Percentiles rank a stretch among this genome's conserved stretches.
phyloP scores from a whole-genome alignment of 2,113 vertebrate genomes.

The Acrocephalus arundinaceus region DNA sequence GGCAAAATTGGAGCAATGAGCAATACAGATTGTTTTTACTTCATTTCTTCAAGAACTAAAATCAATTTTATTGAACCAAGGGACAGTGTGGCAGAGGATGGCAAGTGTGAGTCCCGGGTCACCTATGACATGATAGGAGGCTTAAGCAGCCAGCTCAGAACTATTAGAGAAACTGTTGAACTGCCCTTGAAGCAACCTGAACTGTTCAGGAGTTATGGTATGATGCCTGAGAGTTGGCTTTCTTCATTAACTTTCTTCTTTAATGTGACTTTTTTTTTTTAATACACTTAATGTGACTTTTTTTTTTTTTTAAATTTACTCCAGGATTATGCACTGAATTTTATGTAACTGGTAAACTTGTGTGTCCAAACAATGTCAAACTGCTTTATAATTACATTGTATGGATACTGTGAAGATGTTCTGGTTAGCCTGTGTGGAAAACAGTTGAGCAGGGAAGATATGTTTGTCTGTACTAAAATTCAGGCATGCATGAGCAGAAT shows the following conservation, averaged over 20 bases:
- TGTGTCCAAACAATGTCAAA: neutral
- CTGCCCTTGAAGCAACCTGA: slow-evolving; percentile 90
- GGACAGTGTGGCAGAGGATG: neutral
- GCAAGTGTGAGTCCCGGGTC: slow-evolving; percentile 68
- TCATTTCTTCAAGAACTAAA: slow-evolving; percentile 79
- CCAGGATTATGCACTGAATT: neutral
- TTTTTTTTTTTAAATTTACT: neutral
- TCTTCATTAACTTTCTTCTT: neutral
- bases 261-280: neutral
- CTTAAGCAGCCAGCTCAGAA: slow-evolving; percentile 82
- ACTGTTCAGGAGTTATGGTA: slow-evolving; percentile 90
- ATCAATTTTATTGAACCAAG: slow-evolving; percentile 69
- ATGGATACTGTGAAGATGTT: neutral
- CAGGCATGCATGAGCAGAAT: neutral
- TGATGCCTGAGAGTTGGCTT: neutral
- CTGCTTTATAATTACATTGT: neutral
- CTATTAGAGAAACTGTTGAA: slow-evolving; percentile 90
- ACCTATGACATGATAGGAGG: slow-evolving; percentile 94
- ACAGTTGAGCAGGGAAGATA: neutral
- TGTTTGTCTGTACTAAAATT: neutral
- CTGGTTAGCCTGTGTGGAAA: neutral
- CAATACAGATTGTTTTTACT: slow-evolving; percentile 83
- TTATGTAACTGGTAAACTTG: neutral
- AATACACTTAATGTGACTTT: neutral
- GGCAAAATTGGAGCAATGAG: slow-evolving; percentile 40